Percentiles rank a stretch among this genome's conserved stretches.
These are phyloP conservation scores for Goniozus legneri DNA, from an alignment of 1,140 invertebrate species.

Conservation along the genomic window DNA sequence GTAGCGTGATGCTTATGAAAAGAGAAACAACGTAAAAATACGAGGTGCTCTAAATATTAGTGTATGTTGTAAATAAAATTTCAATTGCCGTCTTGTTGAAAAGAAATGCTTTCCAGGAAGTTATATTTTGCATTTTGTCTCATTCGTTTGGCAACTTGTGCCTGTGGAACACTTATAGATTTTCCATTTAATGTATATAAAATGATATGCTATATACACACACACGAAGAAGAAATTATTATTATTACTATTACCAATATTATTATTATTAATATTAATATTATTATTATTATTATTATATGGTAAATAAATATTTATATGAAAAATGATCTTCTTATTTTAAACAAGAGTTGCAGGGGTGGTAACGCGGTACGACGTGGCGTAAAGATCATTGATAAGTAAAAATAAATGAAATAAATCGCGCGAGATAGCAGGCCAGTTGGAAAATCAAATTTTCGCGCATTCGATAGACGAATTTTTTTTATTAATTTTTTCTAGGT, in stretches of 20 bases:
- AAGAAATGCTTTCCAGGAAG: conserved; percentile 28
- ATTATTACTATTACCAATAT: too few relatives aligned
- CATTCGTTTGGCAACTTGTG: conserved; percentile 50
- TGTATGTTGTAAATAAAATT: conserved; percentile 9
- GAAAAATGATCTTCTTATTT: conserved; percentile 31
- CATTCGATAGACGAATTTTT: too few relatives aligned
- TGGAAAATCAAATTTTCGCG: too few relatives aligned
- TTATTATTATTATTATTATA: conserved; percentile 9
- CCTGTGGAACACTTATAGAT: conserved; percentile 51
- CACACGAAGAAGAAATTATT: conserved; percentile 18
- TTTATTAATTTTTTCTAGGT: too few relatives aligned
- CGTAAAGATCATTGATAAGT: neutral
- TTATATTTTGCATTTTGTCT: conserved; percentile 23
- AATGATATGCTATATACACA: conserved; percentile 15
- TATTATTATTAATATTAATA: too few relatives aligned
- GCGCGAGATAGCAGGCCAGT: too few relatives aligned
- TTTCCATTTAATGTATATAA: conserved; percentile 27
- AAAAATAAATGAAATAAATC: conserved; percentile 16
- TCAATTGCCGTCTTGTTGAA: conserved; percentile 11
- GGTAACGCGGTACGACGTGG: conserved; percentile 45
- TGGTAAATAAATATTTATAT: conserved; percentile 49
- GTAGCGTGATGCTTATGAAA: conserved; percentile 34
- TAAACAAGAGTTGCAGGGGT: conserved; percentile 34
- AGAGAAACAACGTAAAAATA: conserved; percentile 11
- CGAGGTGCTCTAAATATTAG: conserved; percentile 9